Evolutionary conservation across 2,797 vertebrate genomes (phyloP), one percentile per base, ranked within the genome.

Genomic region (Merluccius polli): DNA sequence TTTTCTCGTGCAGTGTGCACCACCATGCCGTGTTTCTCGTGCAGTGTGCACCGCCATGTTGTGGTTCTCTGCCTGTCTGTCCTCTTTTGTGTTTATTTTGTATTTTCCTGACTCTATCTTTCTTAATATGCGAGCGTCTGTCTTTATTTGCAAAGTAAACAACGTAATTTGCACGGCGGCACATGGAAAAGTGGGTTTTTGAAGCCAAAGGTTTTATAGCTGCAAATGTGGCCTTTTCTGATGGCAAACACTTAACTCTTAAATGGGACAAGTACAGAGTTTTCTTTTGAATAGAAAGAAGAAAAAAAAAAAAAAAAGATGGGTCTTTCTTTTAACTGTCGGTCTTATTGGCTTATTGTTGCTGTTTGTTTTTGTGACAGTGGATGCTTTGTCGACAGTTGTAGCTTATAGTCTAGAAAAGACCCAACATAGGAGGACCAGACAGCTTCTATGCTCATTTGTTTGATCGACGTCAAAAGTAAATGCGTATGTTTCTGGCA

Each of bases 121-220:
- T 70, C 59, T 13, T 12, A 1, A 15, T 16, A 10, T 2, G 27
- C 18, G 52, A 59, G 52, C 21, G 7, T 68, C 29, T 69, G 29
- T 69, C 71, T 77, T 35, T 48, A 63, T 27, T 27, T 31, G 24
- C 29, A 4, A 85, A 85, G 82, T 89, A 91, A 92, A 91, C 88
- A 91, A 90, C 87, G 89, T 91, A 86, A 90, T 91, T 91, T 88
- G 85, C 89, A 78, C 78, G 78, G 78, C 82, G 24, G 80, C 79
- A 84, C 69, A 79, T 78, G 52, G 82, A 88, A 79, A 81, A 79
- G 83, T 73, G 83, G 82, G 89, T 87, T 86, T 89, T 87, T 87
- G 80, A 87, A 86, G 81, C 81, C 83, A 88, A 90, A 87, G 44
- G 71, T 81, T 89, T 89, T 79, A 84, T 79, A 88, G 86, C 78